A percentile compares a stretch with the other conserved stretches of the same genome.
Conservation (phyloP, 2,113 vertebrate species). For the Okapia johnstoni region DNA sequence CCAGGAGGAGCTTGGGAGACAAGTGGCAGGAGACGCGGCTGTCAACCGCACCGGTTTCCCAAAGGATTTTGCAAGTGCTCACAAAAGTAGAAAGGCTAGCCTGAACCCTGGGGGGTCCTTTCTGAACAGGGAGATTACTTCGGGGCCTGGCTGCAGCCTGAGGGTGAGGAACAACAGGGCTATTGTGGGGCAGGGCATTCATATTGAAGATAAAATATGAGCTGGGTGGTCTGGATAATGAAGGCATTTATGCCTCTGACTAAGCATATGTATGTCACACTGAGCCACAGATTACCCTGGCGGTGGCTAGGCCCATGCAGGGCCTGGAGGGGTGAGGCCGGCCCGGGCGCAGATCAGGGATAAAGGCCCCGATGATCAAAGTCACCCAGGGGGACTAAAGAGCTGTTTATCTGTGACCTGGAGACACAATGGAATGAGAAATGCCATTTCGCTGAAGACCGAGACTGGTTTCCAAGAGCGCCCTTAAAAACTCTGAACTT, state of each 20-base stretch:
- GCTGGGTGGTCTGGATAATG: constrained; percentile 66
- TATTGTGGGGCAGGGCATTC: constrained; percentile 53
- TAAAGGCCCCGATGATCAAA: constrained; percentile 45
- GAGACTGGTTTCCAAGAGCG: constrained; percentile 10
- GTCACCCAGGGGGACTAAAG: constrained; percentile 1
- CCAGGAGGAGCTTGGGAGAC: background rate
- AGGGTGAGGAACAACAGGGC: constrained; percentile 37
- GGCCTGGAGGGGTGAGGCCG: background rate
- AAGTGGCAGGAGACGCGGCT: background rate
- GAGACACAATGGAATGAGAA: constrained; percentile 18
- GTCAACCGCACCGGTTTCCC: constrained; percentile 4
- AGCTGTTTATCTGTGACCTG: constrained; percentile 37
- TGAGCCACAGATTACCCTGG: constrained; percentile 32
- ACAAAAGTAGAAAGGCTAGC: constrained; percentile 46
- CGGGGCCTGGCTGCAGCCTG: background rate
- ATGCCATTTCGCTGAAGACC: background rate
- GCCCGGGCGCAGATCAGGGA: background rate
- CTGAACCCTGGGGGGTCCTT: constrained; percentile 35
- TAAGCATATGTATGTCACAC: constrained; percentile 20
- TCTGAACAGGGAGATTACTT: constrained; percentile 49
- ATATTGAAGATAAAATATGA: constrained; percentile 66
- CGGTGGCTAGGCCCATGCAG: background rate
- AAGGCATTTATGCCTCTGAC: constrained; percentile 54
- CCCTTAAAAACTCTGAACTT: constrained; percentile 32
- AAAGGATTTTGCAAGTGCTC: constrained; percentile 50